Evolutionary conservation across 1,140 invertebrate genomes (phyloP).

Genomic region (Zaprionus ghesquierei): DNA sequence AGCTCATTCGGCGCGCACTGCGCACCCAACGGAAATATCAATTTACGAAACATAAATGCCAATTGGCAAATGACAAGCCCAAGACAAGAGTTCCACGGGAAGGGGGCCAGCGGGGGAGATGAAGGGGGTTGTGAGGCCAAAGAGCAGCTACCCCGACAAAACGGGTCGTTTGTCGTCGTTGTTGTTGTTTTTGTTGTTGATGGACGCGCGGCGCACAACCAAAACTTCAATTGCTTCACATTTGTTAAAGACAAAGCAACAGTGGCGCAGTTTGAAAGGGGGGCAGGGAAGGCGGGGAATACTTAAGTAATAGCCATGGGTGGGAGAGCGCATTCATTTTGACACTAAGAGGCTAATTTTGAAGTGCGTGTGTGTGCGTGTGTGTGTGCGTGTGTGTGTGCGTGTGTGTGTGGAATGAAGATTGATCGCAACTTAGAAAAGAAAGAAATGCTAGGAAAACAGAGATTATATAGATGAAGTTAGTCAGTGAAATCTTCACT

Average conservation of each 20-base stretch:
- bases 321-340: neutral
- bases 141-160: neutral
- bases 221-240: conserved; percentile 47
- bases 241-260: conserved; percentile 49
- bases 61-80: conserved; percentile 58
- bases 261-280: conserved; percentile 15
- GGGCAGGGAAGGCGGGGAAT: neutral
- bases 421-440: neutral
- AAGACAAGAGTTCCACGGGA: conserved; percentile 31
- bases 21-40: conserved; percentile 56
- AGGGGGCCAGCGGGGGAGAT: neutral
- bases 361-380: too few relatives aligned
- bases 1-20: conserved; percentile 10
- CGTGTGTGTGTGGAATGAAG: neutral
- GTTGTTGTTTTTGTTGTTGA: conserved; percentile 1
- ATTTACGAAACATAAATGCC: conserved; percentile 57
- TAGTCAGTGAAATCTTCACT: neutral
- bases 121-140: neutral
- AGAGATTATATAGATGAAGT: neutral
- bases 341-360: neutral
- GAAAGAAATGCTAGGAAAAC: neutral
- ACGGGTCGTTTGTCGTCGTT: conserved; percentile 5
- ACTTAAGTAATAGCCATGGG: neutral
- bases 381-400: neutral
- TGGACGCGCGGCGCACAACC: conserved; percentile 18